These are phyloP conservation scores for Mythimna vitellina DNA, from an alignment of 2,888 invertebrate species.

Conservation along the genomic window DNA sequence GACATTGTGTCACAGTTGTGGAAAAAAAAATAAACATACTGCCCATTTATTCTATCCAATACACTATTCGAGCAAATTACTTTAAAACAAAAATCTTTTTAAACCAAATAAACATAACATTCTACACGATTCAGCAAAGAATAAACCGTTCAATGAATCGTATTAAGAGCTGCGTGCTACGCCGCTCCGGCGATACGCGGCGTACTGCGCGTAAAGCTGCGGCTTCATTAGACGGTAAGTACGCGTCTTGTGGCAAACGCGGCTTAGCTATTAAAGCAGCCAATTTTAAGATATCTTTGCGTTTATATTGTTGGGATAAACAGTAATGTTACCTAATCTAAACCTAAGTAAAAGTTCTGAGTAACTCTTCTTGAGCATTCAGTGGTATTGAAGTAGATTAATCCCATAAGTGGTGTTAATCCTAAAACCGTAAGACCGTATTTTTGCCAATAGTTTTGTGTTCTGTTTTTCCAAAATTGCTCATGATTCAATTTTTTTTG, in stretches of 20 bases:
- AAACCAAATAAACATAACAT: neutral
- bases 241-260: constrained; percentile 3
- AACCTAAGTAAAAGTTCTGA: neutral
- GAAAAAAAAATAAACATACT: no score
- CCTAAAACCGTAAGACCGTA: no score
- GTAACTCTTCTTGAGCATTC: neutral
- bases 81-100: no score
- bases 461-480: no score
- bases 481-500: no score
- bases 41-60: no score
- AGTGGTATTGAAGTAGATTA: no score
- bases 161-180: constrained; percentile 5
- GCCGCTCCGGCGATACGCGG: constrained; percentile 29
- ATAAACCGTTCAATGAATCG: constrained; percentile 21
- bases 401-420: no score
- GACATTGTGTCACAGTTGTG: no score
- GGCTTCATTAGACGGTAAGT: constrained; percentile 37
- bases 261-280: neutral
- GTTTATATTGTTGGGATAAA: neutral
- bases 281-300: constrained; percentile 13
- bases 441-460: no score
- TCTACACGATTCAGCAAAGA: neutral
- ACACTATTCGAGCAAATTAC: no score
- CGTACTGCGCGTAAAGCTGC: constrained; percentile 22
- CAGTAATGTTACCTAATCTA: neutral